Evolutionary conservation across 1,140 invertebrate species (phyloP), one percentile per base, ranked within the genome.

Genomic region (Nymphalis io): DNA sequence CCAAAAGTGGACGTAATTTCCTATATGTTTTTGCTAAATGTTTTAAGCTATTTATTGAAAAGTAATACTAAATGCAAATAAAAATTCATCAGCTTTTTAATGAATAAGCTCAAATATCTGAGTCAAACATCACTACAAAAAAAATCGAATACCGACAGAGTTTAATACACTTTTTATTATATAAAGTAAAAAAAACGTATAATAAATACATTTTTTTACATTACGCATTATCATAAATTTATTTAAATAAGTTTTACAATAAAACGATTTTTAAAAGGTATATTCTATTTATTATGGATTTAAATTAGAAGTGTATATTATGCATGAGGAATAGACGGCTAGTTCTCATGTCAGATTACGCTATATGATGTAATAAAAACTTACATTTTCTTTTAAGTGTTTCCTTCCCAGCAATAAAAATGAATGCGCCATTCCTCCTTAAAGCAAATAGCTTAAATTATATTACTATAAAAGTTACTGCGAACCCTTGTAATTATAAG

Each of bases 121-220:
- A 21, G 60, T 55, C 51, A 57, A 65, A 65, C 20, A 55, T 38
- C 39, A 65, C 51, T 57, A 42, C 51, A 21, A 65, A 53, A 65
- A 65, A 57, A 27, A n/a, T 21, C n/a, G 38, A 57, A 61, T 61
- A 61, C 27, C 15, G 20, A 61, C 2, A 27, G 12, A 2, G 20
- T 51, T 51, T 21, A 51, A 46, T n/a, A 46, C 8, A 6, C 42
- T 46, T 46, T 46, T n/a, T 16, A 46, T 46, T 46, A n/a, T 5
- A 46, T 5, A n/a, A 46, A n/a, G 8, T 20, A 20, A 51, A 21
- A 20, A 10, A 51, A 8, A 10, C 6, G 12, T 11, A n/a, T n/a
- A n/a, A n/a, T n/a, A n/a, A n/a, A n/a, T n/a, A n/a, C n/a, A n/a
- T n/a, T n/a, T n/a, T n/a, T n/a, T n/a, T n/a, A n/a, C n/a, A n/a